Conservation (phyloP, 2,797 vertebrate genomes). For the Nannoperca obscura region DNA sequence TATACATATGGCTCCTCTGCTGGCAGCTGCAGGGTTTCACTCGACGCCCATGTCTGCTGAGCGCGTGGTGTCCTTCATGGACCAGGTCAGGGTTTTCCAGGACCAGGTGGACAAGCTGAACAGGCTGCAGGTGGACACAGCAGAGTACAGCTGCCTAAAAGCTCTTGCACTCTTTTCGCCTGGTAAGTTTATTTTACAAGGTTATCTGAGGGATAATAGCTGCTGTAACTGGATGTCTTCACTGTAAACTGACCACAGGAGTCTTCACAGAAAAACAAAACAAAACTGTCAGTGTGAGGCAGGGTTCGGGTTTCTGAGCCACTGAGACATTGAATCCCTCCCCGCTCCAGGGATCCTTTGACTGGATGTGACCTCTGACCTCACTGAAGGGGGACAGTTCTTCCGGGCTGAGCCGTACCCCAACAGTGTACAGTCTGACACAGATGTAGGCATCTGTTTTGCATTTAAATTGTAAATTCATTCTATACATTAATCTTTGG, state of each 20-base stretch:
- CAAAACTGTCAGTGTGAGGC: neutral
- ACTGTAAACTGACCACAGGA: conserved; percentile 24
- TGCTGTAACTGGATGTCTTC: conserved; percentile 7
- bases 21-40: conserved; percentile 95
- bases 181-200: conserved; percentile 75
- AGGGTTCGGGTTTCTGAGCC: neutral
- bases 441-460: too few species aligned
- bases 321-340: neutral
- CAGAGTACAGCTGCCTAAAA: conserved; percentile 97
- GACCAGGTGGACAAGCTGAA: conserved; percentile 98
- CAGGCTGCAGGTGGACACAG: conserved; percentile 94
- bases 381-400: neutral
- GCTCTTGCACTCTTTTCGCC: conserved; percentile 96
- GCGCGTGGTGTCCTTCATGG: conserved; percentile 97
- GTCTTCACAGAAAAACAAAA: conserved; percentile 26
- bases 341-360: neutral
- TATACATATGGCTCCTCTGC: conserved; percentile 93
- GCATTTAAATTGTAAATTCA: too few species aligned
- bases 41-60: conserved; percentile 96
- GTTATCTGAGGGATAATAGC: neutral
- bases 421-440: too few species aligned
- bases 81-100: conserved; percentile 96
- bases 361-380: conserved; percentile 38
- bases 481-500: too few species aligned
- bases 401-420: too few species aligned